Evolutionary conservation across 2,113 vertebrate species (phyloP), one percentile per base, ranked within the genome.

Genomic region (Macaca nemestrina): DNA sequence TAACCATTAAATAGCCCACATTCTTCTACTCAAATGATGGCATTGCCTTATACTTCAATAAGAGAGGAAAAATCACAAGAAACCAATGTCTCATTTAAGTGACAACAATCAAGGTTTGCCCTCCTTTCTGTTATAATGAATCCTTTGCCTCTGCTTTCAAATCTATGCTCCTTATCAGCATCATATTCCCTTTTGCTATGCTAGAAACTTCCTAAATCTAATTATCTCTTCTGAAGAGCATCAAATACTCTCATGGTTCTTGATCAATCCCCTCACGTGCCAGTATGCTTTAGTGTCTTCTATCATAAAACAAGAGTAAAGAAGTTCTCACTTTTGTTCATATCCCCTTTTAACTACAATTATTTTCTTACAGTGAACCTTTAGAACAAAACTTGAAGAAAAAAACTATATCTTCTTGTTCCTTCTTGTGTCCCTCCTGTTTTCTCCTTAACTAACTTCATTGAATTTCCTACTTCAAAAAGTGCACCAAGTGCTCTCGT

Each of bases 1-100:
- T 4, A 20, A 20, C 2, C 38, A 27, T 30, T 3, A 13, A 22
- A 23, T 1, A 13, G 3, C n/a, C 20, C 18, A 3, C 57, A 8
- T 32, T 75, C 9, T 32, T 32, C 25, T 32, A 30, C 16, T 59
- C 45, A 48, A 64, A 50, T 32, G 22, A 23, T 7, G 17, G 30
- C 2, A 30, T 43, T 86, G 13, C 9, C 20, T 55, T 50, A 8
- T 32, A 43, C 59, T 75, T 86, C 13, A 68, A 8, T 6, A 4
- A 89, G 23, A 70, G 23, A 30, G 85, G 23, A 76, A 43, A 35
- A 50, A 18, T 35, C 43, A 70, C 22, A 80, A 68, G 57, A 59
- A 92, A 1, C 2, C 25, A 75, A 38, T 6, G 5, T 67, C 6
- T 75, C 38, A 35, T 48, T 5, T 79, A 52, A 75, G 27, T 68